Percentiles rank a stretch among this genome's conserved stretches.
These are phyloP conservation scores for Lethrus apterus DNA, from an alignment of 1,140 invertebrate genomes.

Conservation along the genomic window DNA sequence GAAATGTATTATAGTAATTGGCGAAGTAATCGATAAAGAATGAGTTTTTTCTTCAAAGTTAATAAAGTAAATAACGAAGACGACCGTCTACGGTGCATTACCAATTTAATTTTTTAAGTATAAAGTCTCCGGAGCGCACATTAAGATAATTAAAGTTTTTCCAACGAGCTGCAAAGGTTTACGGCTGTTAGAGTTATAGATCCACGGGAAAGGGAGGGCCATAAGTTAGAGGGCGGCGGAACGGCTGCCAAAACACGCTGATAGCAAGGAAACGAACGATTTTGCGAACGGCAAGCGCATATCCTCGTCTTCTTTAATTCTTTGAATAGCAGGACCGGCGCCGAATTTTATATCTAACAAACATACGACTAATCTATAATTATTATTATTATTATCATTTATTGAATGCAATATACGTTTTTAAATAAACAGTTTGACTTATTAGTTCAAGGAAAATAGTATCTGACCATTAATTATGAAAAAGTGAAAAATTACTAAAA, in stretches of 20 bases:
- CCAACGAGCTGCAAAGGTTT: slow-evolving; percentile 18
- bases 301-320: slow-evolving; percentile 6
- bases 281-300: slow-evolving; percentile 9
- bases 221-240: slow-evolving; percentile 18
- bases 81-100: not conserved
- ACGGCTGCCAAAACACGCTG: slow-evolving; percentile 14
- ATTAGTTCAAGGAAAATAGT: too few species aligned
- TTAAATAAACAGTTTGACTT: too few species aligned
- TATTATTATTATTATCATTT: too few species aligned
- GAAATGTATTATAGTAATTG: slow-evolving; percentile 1
- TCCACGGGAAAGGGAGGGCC: slow-evolving; percentile 18
- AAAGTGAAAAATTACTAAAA: too few species aligned
- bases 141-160: slow-evolving; percentile 20
- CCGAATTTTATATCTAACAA: too few species aligned
- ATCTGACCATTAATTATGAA: too few species aligned
- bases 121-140: slow-evolving; percentile 10
- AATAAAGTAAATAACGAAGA: slow-evolving; percentile 8
- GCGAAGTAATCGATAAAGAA: too few species aligned
- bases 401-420: too few species aligned
- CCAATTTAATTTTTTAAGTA: slow-evolving; percentile 9
- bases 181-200: slow-evolving; percentile 17
- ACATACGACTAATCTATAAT: too few species aligned
- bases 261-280: slow-evolving; percentile 14
- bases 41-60: slow-evolving; percentile 5
- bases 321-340: too few species aligned